Evolutionary conservation across 2,797 vertebrate genomes (phyloP).

Genomic region (Gambusia yucatana): DNA sequence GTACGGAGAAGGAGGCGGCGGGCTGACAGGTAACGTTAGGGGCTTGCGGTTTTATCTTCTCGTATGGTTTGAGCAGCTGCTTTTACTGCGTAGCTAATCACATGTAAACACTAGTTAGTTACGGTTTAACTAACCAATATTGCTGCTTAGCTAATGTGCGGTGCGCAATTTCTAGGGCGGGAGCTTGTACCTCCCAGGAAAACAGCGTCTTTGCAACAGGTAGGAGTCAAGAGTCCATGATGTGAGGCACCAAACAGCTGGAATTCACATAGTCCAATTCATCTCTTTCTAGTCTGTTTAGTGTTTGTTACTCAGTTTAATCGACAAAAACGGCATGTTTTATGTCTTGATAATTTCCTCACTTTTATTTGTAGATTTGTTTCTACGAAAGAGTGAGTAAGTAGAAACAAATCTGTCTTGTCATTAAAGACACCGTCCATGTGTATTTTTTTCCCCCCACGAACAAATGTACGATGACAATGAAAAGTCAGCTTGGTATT

Average conservation of each 20-base stretch:
- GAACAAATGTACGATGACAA: not conserved
- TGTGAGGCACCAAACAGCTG: slow-evolving; percentile 22
- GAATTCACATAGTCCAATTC: not conserved
- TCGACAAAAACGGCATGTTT: not conserved
- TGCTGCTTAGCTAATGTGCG: slow-evolving; percentile 10
- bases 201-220: slow-evolving; percentile 65
- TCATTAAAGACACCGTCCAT: not conserved
- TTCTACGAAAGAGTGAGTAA: too few species aligned
- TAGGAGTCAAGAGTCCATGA: slow-evolving; percentile 24
- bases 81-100: not conserved
- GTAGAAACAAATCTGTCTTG: not conserved
- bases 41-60: slow-evolving; percentile 6
- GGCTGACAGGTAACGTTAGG: slow-evolving; percentile 87
- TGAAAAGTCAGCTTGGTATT: not conserved
- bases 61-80: not conserved
- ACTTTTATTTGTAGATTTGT: not conserved
- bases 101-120: not conserved
- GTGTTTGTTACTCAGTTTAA: slow-evolving; percentile 2
- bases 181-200: slow-evolving; percentile 5
- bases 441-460: not conserved
- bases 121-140: not conserved
- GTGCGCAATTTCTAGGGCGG: slow-evolving; percentile 36
- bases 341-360: not conserved
- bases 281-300: not conserved
- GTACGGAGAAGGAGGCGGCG: slow-evolving; percentile 90